Conservation (phyloP, 2,113 vertebrate species). For the Caranx melampygus region DNA sequence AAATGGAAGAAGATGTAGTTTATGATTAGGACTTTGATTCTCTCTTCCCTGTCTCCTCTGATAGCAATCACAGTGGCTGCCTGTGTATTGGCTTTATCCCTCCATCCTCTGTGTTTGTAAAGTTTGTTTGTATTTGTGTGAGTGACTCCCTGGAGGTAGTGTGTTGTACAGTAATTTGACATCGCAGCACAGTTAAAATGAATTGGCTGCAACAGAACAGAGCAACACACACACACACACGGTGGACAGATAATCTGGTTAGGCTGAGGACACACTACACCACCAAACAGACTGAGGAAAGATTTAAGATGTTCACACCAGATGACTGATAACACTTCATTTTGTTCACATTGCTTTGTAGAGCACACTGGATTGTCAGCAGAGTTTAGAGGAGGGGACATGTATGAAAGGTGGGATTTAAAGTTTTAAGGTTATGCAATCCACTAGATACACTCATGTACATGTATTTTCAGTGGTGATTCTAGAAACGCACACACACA, state of each 20-base stretch:
- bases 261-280: conserved; percentile 14
- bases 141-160: conserved; percentile 21
- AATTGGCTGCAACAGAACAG: conserved; percentile 20
- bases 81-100: conserved; percentile 19
- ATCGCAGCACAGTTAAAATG: conserved; percentile 26
- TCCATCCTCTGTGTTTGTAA: conserved; percentile 5
- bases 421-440: neutral
- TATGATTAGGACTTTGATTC: conserved; percentile 30
- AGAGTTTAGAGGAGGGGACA: neutral
- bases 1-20: conserved; percentile 15
- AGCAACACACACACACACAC: conserved; percentile 3
- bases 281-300: conserved; percentile 16
- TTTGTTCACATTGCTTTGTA: conserved; percentile 11
- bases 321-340: conserved; percentile 37
- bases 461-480: neutral
- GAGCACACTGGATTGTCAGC: conserved; percentile 4
- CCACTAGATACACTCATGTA: neutral
- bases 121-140: conserved; percentile 1
- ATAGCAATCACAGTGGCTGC: conserved; percentile 23
- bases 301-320: conserved; percentile 36
- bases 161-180: conserved; percentile 34
- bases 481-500: too few relatives aligned
- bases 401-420: neutral
- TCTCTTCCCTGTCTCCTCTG: conserved; percentile 24
- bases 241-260: conserved; percentile 44